Percentiles rank a stretch among this genome's conserved stretches.
Conservation (phyloP, 2,888 invertebrate genomes). For the Seira musarum region DNA sequence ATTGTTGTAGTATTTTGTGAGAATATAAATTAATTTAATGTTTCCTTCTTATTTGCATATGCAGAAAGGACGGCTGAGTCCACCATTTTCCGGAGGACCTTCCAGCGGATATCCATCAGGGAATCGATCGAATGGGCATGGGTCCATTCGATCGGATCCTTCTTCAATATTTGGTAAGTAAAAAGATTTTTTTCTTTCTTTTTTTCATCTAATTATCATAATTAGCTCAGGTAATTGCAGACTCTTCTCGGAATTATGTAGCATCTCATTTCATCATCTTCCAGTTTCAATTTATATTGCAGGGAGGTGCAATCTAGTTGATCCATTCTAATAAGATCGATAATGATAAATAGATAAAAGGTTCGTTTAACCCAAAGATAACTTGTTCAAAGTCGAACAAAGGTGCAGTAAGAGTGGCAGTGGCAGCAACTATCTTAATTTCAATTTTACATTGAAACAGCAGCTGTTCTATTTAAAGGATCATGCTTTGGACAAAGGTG, state of each 20-base stretch:
- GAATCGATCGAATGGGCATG: conserved; percentile 64
- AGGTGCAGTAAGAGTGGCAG: background rate
- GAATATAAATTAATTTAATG: background rate
- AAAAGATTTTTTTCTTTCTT: conserved; percentile 11
- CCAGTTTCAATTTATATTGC: conserved; percentile 44
- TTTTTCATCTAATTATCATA: conserved; percentile 63
- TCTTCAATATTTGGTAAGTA: conserved; percentile 68
- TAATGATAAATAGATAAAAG: too few species aligned
- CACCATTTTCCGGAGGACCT: conserved; percentile 64
- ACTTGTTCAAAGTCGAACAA: background rate
- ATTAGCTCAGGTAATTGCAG: conserved; percentile 66
- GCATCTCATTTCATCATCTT: too few species aligned
- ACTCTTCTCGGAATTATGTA: conserved; percentile 67
- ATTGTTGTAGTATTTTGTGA: background rate
- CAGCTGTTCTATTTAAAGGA: conserved; percentile 53
- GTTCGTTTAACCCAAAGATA: too few species aligned
- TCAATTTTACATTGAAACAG: conserved; percentile 1
- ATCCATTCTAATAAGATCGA: too few species aligned
- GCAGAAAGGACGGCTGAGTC: conserved; percentile 63
- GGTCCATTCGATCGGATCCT: conserved; percentile 65
- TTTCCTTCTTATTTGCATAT: conserved; percentile 19
- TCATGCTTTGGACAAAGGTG: background rate
- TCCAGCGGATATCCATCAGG: conserved; percentile 64
- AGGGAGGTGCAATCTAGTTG: background rate
- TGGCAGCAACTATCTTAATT: background rate